Percentiles rank a stretch among this genome's conserved stretches.
Conservation (phyloP, 2,888 invertebrate species). For the Xanthia icteritia region DNA sequence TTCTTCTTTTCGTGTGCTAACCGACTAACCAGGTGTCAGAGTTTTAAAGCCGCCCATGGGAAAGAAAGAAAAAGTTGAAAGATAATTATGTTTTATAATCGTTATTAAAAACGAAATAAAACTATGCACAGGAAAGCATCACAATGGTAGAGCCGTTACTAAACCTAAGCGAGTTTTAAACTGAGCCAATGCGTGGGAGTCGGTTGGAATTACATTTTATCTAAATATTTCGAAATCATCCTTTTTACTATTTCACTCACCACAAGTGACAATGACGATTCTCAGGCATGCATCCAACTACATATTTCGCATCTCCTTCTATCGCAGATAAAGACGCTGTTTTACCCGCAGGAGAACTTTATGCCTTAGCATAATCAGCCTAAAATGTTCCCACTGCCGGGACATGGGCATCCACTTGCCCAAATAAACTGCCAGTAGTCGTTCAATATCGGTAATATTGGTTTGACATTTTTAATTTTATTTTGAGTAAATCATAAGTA, state of each 20-base stretch:
- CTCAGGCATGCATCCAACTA: background rate
- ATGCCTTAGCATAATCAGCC: too few relatives aligned
- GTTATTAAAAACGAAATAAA: slow-evolving; percentile 15
- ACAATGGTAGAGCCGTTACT: slow-evolving; percentile 8
- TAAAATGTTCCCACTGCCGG: background rate
- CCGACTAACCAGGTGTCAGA: too few relatives aligned
- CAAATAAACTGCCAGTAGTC: background rate
- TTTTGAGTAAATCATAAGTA: too few relatives aligned
- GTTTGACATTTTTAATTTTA: too few relatives aligned
- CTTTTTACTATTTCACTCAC: slow-evolving; percentile 14
- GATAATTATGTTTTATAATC: slow-evolving; percentile 28
- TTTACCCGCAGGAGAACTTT: background rate
- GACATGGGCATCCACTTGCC: background rate
- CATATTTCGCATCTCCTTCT: background rate
- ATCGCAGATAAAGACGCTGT: background rate
- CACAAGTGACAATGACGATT: background rate
- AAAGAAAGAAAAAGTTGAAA: background rate
- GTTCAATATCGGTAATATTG: too few relatives aligned
- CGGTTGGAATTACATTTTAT: slow-evolving; percentile 3
- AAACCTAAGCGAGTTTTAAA: slow-evolving; percentile 45
- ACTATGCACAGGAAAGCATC: background rate
- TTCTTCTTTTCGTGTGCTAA: background rate
- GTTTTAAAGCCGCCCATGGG: too few relatives aligned
- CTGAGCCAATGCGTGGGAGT: slow-evolving; percentile 22
- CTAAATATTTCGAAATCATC: background rate